phyloP scores from a whole-genome alignment of 2,113 vertebrate species.

The Sorex araneus region DNA sequence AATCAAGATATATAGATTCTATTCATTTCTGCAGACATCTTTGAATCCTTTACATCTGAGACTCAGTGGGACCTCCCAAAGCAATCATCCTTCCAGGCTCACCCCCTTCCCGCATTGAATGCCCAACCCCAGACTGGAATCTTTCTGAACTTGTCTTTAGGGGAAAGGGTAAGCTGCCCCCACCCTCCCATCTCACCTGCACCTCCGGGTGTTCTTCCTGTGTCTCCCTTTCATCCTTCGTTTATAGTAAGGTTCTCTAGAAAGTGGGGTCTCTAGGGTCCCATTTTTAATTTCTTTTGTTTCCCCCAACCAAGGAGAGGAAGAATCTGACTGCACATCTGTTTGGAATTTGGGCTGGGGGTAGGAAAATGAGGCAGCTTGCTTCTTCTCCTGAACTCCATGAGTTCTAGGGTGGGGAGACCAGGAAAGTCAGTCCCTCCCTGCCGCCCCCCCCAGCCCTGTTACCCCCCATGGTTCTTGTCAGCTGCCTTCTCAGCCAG shows the following conservation, averaged over 20 bases:
- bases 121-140: slow-evolving; percentile 44
- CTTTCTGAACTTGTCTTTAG: slow-evolving; percentile 50
- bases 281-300: slow-evolving; percentile 84
- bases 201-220: slow-evolving; percentile 76
- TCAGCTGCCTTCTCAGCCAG: slow-evolving; percentile 78
- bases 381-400: slow-evolving; percentile 67
- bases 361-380: slow-evolving; percentile 74
- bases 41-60: slow-evolving; percentile 76
- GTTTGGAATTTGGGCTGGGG: slow-evolving; percentile 83
- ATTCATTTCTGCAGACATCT: slow-evolving; percentile 74
- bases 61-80: slow-evolving; percentile 77
- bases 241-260: slow-evolving; percentile 72
- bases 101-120: neutral
- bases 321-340: slow-evolving; percentile 83
- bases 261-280: slow-evolving; percentile 78
- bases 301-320: slow-evolving; percentile 79
- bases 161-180: slow-evolving; percentile 16
- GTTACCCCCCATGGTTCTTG: slow-evolving; percentile 62
- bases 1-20: slow-evolving; percentile 73
- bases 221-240: slow-evolving; percentile 78
- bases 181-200: slow-evolving; percentile 68
- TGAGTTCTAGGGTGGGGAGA: slow-evolving; percentile 71
- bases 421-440: slow-evolving; percentile 43
- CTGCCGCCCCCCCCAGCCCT: neutral
- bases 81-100: slow-evolving; percentile 73